A percentile compares a stretch with the other conserved stretches of the same genome.
Evolutionary conservation across 53 echinoderm and acorn worm genomes (phyloP).

Genomic region (Actinopyga echinites): DNA sequence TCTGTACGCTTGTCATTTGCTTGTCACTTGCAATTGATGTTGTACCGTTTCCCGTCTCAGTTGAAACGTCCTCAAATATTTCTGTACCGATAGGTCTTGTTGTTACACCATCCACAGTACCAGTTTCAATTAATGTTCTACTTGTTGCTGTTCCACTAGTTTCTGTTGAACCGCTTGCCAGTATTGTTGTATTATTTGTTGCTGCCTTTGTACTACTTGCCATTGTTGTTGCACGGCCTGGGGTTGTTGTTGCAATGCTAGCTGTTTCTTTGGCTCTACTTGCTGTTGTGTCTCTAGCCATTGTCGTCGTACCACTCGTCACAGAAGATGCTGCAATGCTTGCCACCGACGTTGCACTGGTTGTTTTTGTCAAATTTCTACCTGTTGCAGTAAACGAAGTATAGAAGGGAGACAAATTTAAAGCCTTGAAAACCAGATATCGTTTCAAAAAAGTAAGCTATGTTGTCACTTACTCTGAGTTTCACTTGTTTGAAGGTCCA

Average conservation of each 20-base stretch:
- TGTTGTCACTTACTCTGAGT: no score
- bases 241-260: neutral
- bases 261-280: neutral
- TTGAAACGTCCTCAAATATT: neutral
- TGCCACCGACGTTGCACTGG: neutral
- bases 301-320: neutral
- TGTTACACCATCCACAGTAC: no score
- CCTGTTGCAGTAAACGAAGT: neutral
- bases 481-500: no score
- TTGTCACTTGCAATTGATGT: no score
- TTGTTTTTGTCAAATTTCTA: neutral
- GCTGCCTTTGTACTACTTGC: neutral
- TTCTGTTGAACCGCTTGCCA: neutral
- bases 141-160: no score
- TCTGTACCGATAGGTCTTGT: no score
- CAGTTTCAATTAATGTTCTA: no score
- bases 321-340: neutral
- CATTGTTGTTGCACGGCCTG: neutral
- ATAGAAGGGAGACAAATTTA: neutral
- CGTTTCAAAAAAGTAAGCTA: no score
- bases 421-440: no score
- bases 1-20: no score
- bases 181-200: neutral
- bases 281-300: neutral
- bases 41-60: no score